Evolutionary conservation across 2,888 invertebrate genomes (phyloP).

Genomic region (Cantharis lateralis): DNA sequence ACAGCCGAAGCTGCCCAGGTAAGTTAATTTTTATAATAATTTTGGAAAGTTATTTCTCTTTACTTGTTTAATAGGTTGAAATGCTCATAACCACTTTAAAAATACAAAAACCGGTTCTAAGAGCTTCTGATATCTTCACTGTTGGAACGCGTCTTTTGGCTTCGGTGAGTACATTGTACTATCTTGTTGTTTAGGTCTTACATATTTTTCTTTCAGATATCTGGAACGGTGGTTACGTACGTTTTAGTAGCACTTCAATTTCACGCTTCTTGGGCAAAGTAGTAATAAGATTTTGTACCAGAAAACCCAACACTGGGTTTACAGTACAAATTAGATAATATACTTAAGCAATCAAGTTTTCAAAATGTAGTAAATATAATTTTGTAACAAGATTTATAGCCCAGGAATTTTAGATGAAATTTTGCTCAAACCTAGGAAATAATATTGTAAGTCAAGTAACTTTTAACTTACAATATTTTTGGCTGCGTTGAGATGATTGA

Average conservation of each 20-base stretch:
- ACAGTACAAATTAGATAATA: no score
- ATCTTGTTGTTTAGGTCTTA: neutral
- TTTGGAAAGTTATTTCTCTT: neutral
- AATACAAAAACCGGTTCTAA: slow-evolving; percentile 42
- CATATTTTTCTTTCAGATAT: slow-evolving; percentile 32
- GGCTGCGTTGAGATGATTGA: no score
- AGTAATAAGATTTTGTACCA: neutral
- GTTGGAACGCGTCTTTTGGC: slow-evolving; percentile 44
- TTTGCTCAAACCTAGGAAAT: no score
- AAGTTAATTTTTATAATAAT: slow-evolving; percentile 1
- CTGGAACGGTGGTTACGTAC: slow-evolving; percentile 35
- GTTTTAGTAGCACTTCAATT: slow-evolving; percentile 37
- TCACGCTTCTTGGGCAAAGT: slow-evolving; percentile 32
- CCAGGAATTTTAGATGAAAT: no score
- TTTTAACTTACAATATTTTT: no score
- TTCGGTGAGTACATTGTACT: slow-evolving; percentile 44
- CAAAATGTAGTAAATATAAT: no score
- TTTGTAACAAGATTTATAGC: no score
- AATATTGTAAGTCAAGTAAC: no score
- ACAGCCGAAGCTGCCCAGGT: slow-evolving; percentile 43
- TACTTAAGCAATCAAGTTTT: no score
- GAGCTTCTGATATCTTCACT: slow-evolving; percentile 45
- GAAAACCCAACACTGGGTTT: no score
- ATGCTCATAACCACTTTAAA: slow-evolving; percentile 41
- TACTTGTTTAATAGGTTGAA: slow-evolving; percentile 38